phyloP scores from a whole-genome alignment of 2,113 vertebrate species.

The Centropus bengalensis region DNA sequence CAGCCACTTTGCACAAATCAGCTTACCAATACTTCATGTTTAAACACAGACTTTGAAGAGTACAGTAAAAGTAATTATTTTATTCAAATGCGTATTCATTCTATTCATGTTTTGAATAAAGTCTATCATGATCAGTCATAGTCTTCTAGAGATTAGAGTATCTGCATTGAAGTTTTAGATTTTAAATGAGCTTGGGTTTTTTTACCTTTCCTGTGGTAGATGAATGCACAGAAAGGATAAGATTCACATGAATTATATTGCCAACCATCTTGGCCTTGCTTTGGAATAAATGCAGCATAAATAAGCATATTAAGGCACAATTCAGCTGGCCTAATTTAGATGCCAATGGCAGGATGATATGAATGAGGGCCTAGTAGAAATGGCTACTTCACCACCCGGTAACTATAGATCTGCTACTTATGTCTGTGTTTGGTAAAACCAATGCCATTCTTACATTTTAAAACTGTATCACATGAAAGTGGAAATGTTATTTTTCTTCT shows the following conservation, averaged over 20 bases:
- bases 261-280: background rate
- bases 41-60: background rate
- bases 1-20: background rate
- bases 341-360: background rate
- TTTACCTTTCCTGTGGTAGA: background rate
- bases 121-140: background rate
- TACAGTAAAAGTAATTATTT: background rate
- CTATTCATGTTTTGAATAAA: background rate
- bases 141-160: background rate
- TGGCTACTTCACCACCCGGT: background rate
- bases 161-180: background rate
- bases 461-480: background rate
- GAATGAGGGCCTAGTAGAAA: background rate
- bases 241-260: background rate
- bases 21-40: background rate
- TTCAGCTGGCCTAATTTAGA: background rate
- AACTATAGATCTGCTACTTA: background rate
- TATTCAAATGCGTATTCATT: background rate
- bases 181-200: background rate
- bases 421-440: background rate
- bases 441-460: background rate
- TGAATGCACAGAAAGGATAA: background rate
- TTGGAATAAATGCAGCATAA: background rate
- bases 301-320: background rate
- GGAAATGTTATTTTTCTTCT: background rate